Conservation (phyloP, 2,888 invertebrate genomes). For the Lacanobia wlatinum region DNA sequence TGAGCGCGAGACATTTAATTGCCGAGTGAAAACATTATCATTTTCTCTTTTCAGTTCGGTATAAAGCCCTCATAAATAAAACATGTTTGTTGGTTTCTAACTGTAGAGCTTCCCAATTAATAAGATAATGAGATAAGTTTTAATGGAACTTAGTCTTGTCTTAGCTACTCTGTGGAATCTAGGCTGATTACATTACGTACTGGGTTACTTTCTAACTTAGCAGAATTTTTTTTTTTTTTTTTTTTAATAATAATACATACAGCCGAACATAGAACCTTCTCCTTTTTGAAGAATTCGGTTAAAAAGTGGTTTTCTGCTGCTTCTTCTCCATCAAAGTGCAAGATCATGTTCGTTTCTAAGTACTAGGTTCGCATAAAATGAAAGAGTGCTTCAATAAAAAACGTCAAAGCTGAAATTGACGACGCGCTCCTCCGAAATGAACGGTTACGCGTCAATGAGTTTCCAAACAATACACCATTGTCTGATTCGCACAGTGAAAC, state of each 20-base stretch:
- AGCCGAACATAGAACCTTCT: too few species aligned
- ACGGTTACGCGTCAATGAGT: slow-evolving; percentile 13
- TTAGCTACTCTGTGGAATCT: background rate
- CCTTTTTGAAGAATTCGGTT: too few species aligned
- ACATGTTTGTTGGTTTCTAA: slow-evolving; percentile 2
- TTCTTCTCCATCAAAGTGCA: background rate
- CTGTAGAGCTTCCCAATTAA: slow-evolving; percentile 9
- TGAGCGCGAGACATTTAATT: too few species aligned
- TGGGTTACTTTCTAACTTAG: background rate
- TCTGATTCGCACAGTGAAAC: slow-evolving; percentile 20
- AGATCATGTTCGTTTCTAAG: background rate
- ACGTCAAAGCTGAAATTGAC: slow-evolving; percentile 2
- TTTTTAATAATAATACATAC: too few species aligned
- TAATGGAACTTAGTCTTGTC: background rate
- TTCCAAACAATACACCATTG: slow-evolving; percentile 28
- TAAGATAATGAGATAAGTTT: slow-evolving; percentile 13
- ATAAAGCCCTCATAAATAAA: slow-evolving; percentile 10
- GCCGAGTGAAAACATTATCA: too few species aligned
- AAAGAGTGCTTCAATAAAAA: slow-evolving; percentile 28
- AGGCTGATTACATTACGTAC: slow-evolving; percentile 15
- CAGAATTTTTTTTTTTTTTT: too few species aligned
- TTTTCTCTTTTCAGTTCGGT: background rate
- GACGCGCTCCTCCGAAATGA: slow-evolving; percentile 16
- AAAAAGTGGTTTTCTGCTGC: background rate
- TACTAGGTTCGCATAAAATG: slow-evolving; percentile 9